These are phyloP conservation scores for Torymus auratus DNA, from an alignment of 2,888 invertebrate genomes.

Conservation along the genomic window DNA sequence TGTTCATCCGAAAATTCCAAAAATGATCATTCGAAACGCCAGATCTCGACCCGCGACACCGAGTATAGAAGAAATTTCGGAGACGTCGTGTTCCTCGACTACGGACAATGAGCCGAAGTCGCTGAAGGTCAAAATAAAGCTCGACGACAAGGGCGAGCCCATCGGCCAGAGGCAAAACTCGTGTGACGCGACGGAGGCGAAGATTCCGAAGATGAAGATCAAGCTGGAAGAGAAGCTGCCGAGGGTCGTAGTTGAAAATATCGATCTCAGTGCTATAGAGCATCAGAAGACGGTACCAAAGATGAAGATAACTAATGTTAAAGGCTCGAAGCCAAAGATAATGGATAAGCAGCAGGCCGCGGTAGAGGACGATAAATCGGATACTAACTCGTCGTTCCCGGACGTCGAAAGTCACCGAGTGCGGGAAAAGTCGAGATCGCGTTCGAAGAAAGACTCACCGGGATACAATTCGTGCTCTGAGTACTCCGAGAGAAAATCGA, in stretches of 20 bases:
- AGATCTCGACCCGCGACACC: constrained; percentile 72
- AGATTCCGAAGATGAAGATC: constrained; percentile 70
- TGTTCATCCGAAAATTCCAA: constrained; percentile 72
- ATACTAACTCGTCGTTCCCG: constrained; percentile 11
- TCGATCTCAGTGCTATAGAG: constrained; percentile 55
- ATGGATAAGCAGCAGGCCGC: constrained; percentile 49
- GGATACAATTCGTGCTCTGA: constrained; percentile 49
- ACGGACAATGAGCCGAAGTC: constrained; percentile 59
- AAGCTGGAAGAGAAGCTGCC: constrained; percentile 67
- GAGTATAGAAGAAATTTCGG: constrained; percentile 65
- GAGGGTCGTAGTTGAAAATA: constrained; percentile 64
- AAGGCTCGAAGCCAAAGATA: constrained; percentile 54
- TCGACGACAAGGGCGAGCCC: constrained; percentile 62
- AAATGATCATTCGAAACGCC: constrained; percentile 73
- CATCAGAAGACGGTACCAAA: constrained; percentile 67
- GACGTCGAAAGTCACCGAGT: constrained; percentile 52
- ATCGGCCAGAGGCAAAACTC: constrained; percentile 23
- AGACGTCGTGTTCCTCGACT: constrained; percentile 54
- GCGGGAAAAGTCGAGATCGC: constrained; percentile 64
- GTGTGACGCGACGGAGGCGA: constrained; percentile 53
- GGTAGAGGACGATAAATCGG: constrained; percentile 40
- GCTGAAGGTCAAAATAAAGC: constrained; percentile 64
- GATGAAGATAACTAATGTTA: constrained; percentile 68
- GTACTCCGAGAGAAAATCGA: constrained; percentile 24
- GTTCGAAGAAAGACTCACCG: constrained; percentile 64